Evolutionary conservation across 2,888 invertebrate genomes (phyloP).

Genomic region (Rhaphigaster nebulosa): DNA sequence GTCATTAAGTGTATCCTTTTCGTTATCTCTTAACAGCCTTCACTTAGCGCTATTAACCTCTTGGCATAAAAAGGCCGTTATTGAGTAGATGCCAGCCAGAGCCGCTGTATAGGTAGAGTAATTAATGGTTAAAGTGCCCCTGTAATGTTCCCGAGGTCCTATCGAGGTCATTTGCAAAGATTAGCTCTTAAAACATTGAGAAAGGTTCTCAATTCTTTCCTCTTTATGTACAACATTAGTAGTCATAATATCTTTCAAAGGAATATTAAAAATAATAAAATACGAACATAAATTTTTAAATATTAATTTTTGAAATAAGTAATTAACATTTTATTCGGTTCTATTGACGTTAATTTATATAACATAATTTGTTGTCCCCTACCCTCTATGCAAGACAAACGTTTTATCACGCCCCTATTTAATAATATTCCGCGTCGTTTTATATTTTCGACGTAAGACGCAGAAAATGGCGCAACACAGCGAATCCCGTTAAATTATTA

Average conservation of each 20-base stretch:
- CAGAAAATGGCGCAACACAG: too few species aligned
- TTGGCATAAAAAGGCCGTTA: background rate
- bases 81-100: background rate
- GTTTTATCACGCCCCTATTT: too few species aligned
- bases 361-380: too few species aligned
- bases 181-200: background rate
- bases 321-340: too few species aligned
- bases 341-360: too few species aligned
- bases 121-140: constrained; percentile 2
- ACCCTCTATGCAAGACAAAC: too few species aligned
- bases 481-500: too few species aligned
- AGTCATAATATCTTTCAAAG: background rate
- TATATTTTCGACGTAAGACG: too few species aligned
- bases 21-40: constrained; percentile 11
- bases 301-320: too few species aligned
- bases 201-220: background rate
- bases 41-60: background rate
- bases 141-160: background rate
- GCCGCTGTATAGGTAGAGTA: background rate
- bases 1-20: background rate
- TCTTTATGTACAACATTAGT: background rate
- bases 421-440: too few species aligned
- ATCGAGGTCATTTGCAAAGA: constrained; percentile 13
- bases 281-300: too few species aligned
- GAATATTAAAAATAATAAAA: too few species aligned